Percentiles rank a stretch among this genome's conserved stretches.
Conservation (phyloP, 2,797 vertebrate genomes). For the Pangasius sanitwongsei region DNA sequence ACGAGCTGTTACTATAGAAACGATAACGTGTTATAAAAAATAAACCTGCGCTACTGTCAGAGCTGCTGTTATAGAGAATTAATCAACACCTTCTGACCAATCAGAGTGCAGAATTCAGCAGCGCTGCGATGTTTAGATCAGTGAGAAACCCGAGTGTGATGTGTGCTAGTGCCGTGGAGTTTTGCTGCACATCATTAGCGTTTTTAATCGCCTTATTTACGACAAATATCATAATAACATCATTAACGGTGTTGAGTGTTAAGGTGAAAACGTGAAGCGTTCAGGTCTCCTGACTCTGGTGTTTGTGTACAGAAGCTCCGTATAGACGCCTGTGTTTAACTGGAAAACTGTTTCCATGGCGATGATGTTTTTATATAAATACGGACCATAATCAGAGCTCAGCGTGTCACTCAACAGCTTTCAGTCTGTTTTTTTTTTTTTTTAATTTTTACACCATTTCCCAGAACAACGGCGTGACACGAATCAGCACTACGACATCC, state of each 20-base stretch:
- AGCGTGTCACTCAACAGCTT: not conserved
- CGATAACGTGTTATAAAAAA: not conserved
- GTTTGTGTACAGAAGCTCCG: constrained; percentile 39
- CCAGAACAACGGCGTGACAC: not conserved
- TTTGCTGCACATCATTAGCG: not conserved
- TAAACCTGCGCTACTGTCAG: too few relatives aligned
- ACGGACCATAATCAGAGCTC: constrained; percentile 17
- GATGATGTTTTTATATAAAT: constrained; percentile 60
- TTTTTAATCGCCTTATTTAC: not conserved
- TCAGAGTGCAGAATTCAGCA: not conserved
- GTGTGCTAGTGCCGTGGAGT: too few relatives aligned
- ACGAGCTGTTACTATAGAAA: not conserved
- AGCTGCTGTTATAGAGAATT: not conserved
- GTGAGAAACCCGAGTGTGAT: too few relatives aligned
- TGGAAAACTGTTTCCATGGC: constrained; percentile 42
- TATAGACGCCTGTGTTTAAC: constrained; percentile 41
- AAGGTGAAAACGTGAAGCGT: not conserved
- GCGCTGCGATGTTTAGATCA: too few relatives aligned
- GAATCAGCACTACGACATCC: not conserved
- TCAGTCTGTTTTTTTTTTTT: not conserved
- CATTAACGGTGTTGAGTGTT: too few relatives aligned
- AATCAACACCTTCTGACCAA: not conserved
- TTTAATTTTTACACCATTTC: not conserved
- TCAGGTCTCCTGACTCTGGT: not conserved
- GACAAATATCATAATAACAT: too few relatives aligned